Base-by-base conservation (phyloP, 2,797 vertebrate species). In the Lepidocolaptes lacrymiger region DNA sequence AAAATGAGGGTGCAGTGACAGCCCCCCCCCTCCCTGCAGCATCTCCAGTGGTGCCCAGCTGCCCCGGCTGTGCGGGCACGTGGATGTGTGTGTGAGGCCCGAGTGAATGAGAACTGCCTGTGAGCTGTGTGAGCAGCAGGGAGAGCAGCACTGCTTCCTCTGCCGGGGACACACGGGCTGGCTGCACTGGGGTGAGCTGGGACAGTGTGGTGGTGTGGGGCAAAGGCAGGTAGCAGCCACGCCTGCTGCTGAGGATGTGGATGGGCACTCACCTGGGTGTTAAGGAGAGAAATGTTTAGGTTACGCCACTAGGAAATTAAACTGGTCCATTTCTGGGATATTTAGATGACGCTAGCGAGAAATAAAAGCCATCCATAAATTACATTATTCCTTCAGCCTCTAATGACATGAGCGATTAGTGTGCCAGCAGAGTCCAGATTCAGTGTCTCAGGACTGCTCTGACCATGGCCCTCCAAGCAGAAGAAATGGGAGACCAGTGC, bases 351-450 rank as follows among this genome's bases (percentile, higher is more conserved):
- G 91, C 83, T 86, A 91, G 91, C 2, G 9, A 91, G 94, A 95
- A 95, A 90, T 96, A 91, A 96, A 97, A 97, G 94, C 91, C 63
- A 46, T 76, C 91, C 71, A 91, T 95, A 96, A 95, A 96, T 96
- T 41, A 73, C 90, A 82, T 88, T 84, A 85, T 79, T 90, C 51
- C 67, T 93, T 71, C 52, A 81, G 69, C 81, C 84, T 48, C 72
- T 96, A 91, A 96, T 91, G 89, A 84, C 82, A 92, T 9, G 21
- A 74, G 69, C 1, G 39, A 93, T 93, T 91, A 94, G 68, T 59
- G 80, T 79, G 85, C 12, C 36, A 88, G 75, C 89, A 61, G 62
- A 69, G 39, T 76, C 69, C 23, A 3, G 43, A 83, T 85, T 80
- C 77, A 49, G 62, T 43, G 83, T 18, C 88, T 90, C n/a, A 1